Evolutionary conservation across 2,888 invertebrate genomes (phyloP).

Genomic region (Bombyx huttoni): DNA sequence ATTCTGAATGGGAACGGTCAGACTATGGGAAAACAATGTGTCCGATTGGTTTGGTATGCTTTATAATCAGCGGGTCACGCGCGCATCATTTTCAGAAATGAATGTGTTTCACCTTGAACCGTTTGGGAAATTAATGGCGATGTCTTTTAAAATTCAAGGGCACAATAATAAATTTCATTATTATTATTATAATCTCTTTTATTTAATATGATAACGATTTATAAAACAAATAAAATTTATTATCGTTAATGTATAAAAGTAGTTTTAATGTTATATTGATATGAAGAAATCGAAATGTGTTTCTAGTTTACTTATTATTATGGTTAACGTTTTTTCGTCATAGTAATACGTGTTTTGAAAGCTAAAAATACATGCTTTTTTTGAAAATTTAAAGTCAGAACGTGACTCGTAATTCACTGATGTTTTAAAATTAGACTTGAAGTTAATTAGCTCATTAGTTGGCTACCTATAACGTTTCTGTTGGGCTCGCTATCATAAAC

Average conservation of each 20-base stretch:
- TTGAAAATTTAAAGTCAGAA: neutral
- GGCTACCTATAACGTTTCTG: neutral
- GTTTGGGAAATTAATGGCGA: neutral
- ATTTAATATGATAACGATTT: too few species aligned
- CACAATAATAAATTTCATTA: too few species aligned
- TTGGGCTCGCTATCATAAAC: neutral
- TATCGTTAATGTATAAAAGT: too few species aligned
- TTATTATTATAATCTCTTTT: too few species aligned
- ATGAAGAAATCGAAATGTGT: too few species aligned
- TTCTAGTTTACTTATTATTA: too few species aligned
- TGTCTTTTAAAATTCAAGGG: neutral
- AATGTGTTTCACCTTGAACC: neutral
- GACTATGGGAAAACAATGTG: slow-evolving; percentile 66
- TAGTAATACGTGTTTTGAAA: neutral
- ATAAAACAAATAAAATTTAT: too few species aligned
- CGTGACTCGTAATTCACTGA: neutral
- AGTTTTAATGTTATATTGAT: too few species aligned
- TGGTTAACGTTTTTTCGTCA: neutral
- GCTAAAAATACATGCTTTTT: neutral
- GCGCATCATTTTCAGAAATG: slow-evolving; percentile 19
- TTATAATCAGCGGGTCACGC: slow-evolving; percentile 62
- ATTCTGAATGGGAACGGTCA: slow-evolving; percentile 64
- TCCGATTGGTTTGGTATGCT: slow-evolving; percentile 39
- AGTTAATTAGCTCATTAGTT: neutral
- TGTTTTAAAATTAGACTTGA: neutral